These are phyloP conservation scores for Pholis gunnellus DNA, from an alignment of 2,113 vertebrate species.

Conservation along the genomic window DNA sequence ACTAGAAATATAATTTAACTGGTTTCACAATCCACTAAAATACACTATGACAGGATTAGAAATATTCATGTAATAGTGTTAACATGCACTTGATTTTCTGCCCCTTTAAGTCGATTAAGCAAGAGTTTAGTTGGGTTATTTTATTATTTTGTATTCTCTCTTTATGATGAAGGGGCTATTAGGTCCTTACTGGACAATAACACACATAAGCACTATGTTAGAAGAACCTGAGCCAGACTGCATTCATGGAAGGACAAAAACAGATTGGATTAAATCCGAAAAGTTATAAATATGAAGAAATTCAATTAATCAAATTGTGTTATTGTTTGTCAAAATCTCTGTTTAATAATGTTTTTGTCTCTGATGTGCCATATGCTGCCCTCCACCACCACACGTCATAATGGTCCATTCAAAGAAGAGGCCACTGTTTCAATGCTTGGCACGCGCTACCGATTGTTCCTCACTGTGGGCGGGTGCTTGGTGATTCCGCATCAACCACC, in stretches of 20 bases:
- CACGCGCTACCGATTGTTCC: conserved; percentile 64
- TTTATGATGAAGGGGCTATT: not conserved
- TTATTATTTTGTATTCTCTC: not conserved
- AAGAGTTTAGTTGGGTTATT: not conserved
- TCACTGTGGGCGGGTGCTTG: conserved; percentile 54
- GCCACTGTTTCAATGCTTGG: conserved; percentile 43
- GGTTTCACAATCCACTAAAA: not conserved
- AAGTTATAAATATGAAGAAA: not conserved
- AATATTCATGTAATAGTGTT: not conserved
- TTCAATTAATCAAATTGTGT: no score
- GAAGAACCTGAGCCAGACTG: not conserved
- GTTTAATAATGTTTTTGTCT: not conserved
- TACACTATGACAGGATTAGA: not conserved
- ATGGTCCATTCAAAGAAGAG: conserved; percentile 12
- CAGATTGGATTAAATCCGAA: not conserved
- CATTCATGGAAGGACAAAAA: not conserved
- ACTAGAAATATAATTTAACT: not conserved
- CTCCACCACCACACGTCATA: not conserved
- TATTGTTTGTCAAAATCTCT: not conserved
- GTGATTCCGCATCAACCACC: conserved; percentile 61
- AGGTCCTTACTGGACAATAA: not conserved
- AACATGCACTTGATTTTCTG: not conserved
- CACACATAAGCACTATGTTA: not conserved
- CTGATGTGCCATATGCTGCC: not conserved
- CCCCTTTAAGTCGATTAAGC: not conserved